Evolutionary conservation across 2,797 vertebrate species (phyloP).

Genomic region (Prionace glauca): DNA sequence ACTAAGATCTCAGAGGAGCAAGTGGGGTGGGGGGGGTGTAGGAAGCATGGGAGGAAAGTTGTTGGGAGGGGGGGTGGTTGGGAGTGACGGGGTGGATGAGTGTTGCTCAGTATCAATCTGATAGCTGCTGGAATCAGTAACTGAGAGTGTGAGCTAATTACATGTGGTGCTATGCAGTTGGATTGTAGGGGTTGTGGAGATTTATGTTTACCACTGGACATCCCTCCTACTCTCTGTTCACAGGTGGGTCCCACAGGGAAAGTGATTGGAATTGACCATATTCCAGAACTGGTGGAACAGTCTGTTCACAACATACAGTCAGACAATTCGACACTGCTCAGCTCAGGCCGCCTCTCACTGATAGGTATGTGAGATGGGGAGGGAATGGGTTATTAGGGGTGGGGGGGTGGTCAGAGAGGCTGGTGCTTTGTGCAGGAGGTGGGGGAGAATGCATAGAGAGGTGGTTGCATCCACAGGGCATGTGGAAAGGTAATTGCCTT

Average conservation of each 20-base stretch:
- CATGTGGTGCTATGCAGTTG: background rate
- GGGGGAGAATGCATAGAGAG: background rate
- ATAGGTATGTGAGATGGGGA: constrained; percentile 58
- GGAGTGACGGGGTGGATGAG: background rate
- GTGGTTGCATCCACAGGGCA: background rate
- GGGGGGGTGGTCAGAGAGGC: no score
- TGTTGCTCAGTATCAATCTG: background rate
- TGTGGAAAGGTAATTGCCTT: background rate
- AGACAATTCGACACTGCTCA: constrained; percentile 71
- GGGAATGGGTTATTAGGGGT: no score
- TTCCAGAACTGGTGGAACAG: constrained; percentile 71
- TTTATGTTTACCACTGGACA: background rate
- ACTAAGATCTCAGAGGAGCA: no score
- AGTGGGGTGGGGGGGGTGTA: background rate
- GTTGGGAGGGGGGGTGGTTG: background rate
- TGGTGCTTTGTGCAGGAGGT: background rate
- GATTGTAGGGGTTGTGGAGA: background rate
- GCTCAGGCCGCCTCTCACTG: constrained; percentile 68
- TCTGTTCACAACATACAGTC: constrained; percentile 69
- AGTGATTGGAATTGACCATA: constrained; percentile 82
- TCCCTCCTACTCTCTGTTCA: constrained; percentile 19
- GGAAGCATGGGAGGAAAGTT: no score
- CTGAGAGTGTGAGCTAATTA: no score
- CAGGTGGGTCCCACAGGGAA: constrained; percentile 71
- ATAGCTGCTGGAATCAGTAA: background rate